Base-by-base conservation (phyloP, 2,797 vertebrate genomes). In the Euphonia xanthogaster region DNA sequence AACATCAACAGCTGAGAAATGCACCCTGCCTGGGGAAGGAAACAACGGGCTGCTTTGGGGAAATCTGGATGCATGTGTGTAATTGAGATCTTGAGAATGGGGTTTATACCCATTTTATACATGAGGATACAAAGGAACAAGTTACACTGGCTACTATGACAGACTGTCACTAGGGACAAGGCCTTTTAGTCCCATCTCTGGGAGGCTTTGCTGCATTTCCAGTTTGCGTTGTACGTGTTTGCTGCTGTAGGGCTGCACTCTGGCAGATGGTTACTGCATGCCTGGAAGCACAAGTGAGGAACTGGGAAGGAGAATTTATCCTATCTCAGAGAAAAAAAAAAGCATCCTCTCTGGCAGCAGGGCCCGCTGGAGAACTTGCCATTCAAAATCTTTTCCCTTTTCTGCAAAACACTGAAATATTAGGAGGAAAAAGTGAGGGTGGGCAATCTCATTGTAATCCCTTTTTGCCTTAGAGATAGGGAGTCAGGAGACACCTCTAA, bases 241-340 rank as follows among this genome's bases (percentile, higher is more conserved):
- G 61, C 45, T 84, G 11, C 63, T 84, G 30, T 63, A 68, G 77
- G 63, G 8, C 39, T 82, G 66, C 53, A 42, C 70, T 81, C 5
- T 9, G 80, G 77, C 63, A 92, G 88, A 84, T 72, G 87, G 79
- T 45, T 92, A 35, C 27, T 50, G 71, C 0, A 4, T 0, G 4
- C 67, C 67, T 93, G 86, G 92, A 79, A 88, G 74, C 45, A 90
- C 74, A 89, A 82, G 48, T 33, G 60, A 89, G 74, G 71, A 88
- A 33, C 39, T 33, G n/a, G 60, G 86, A 40, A 88, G 30, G 25
- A 0, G 1, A 85, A 35, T 42, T 94, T 53, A 40, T 61, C 30
- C 27, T 31, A 21, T 31, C 57, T 13, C 19, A 61, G 65, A 50
- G 22, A 2, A 60, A 67, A 67, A 72, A 79, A 74, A 65, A 55